A percentile compares a stretch with the other conserved stretches of the same genome.
Conservation (phyloP, 2,797 vertebrate genomes). For the Sylvilagus floridanus region DNA sequence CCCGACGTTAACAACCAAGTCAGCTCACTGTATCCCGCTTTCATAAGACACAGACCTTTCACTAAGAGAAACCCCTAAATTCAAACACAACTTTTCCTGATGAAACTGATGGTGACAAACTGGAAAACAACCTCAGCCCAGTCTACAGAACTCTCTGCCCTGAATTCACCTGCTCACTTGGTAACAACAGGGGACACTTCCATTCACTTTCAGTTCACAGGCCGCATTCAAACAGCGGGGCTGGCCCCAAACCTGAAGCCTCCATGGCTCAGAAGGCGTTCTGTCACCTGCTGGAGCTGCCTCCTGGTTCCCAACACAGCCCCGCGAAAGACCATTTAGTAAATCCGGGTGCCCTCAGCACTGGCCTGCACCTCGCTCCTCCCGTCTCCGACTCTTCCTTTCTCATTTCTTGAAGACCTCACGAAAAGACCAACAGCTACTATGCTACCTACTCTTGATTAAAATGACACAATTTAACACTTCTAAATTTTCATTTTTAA, state of each 20-base stretch:
- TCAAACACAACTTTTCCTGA: neutral
- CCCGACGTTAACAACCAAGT: neutral
- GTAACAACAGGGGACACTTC: neutral
- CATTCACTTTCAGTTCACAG: neutral
- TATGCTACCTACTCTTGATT: neutral
- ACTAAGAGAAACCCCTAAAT: constrained; percentile 39
- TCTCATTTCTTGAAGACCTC: constrained; percentile 12
- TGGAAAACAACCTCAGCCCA: neutral
- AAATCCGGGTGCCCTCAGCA: constrained; percentile 7
- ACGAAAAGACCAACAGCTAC: neutral
- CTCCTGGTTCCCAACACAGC: neutral
- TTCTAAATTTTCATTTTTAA: constrained; percentile 12
- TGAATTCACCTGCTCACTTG: constrained; percentile 39
- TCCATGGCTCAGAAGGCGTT: neutral
- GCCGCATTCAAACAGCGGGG: neutral
- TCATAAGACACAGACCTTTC: constrained; percentile 43
- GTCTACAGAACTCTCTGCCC: neutral
- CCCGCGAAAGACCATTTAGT: neutral
- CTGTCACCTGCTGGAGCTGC: neutral
- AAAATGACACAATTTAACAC: constrained; percentile 25
- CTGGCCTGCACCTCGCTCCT: neutral
- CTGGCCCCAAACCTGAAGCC: neutral
- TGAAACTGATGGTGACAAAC: neutral
- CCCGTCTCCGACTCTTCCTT: neutral
- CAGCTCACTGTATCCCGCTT: constrained; percentile 5